Percentiles rank a stretch among this genome's conserved stretches.
Conservation (phyloP, 2,113 vertebrate species). For the Phaethornis superciliosus region DNA sequence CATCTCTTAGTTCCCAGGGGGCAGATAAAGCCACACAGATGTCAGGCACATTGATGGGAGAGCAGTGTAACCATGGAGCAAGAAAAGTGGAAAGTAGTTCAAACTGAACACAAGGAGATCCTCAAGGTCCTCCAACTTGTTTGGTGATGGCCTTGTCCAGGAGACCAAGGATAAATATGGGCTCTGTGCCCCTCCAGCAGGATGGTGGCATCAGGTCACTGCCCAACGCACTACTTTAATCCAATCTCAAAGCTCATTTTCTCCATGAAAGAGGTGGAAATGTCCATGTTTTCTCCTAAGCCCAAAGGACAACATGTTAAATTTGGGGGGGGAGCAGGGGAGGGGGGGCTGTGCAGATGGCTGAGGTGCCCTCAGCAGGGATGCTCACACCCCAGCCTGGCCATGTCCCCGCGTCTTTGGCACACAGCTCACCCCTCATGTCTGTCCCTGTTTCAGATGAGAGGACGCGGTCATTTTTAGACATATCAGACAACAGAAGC, state of each 20-base stretch:
- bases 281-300: not conserved
- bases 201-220: not conserved
- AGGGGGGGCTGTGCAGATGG: fast-evolving
- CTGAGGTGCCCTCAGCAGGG: not conserved
- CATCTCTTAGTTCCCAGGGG: not conserved
- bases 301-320: fast-evolving
- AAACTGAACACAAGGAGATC: fast-evolving
- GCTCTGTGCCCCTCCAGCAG: not conserved
- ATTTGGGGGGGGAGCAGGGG: fast-evolving
- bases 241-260: not conserved
- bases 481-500: constrained; percentile 5
- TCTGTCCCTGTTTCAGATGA: constrained; percentile 75
- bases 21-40: not conserved
- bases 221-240: fast-evolving
- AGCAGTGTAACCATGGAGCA: fast-evolving
- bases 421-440: fast-evolving
- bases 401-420: fast-evolving
- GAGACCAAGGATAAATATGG: not conserved
- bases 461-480: constrained; percentile 61
- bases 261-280: not conserved
- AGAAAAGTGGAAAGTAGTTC: not conserved
- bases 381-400: not conserved
- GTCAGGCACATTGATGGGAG: fast-evolving
- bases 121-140: not conserved
- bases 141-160: not conserved